phyloP scores from a whole-genome alignment of 2,888 invertebrate genomes.

The Hymenopus coronatus region DNA sequence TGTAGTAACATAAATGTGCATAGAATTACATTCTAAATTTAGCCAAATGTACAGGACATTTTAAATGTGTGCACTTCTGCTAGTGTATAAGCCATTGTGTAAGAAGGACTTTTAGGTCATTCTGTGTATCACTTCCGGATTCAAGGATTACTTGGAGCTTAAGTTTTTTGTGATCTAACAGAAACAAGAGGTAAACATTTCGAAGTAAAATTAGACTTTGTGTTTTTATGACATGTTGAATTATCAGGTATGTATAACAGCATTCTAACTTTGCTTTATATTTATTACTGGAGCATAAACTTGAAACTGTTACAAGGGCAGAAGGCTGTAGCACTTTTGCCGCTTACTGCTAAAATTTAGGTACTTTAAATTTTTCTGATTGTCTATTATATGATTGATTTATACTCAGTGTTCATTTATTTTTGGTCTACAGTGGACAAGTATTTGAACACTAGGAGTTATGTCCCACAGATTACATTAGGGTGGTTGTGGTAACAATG shows the following conservation, averaged over 20 bases:
- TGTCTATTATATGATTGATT: no score
- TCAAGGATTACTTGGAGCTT: background rate
- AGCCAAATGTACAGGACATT: background rate
- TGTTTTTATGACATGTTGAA: background rate
- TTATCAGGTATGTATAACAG: background rate
- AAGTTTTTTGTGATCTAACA: background rate
- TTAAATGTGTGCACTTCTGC: background rate
- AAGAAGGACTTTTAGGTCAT: background rate
- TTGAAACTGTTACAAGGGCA: no score
- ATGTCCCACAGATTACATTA: no score
- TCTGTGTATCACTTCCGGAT: background rate
- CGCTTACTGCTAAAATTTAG: no score
- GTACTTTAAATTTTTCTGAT: no score
- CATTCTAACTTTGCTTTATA: background rate
- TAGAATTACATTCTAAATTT: background rate
- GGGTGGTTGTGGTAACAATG: no score
- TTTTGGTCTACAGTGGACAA: no score
- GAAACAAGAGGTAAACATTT: background rate
- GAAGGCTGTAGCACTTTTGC: no score
- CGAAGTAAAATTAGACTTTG: background rate
- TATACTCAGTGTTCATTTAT: no score
- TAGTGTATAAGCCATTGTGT: background rate
- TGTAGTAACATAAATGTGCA: background rate
- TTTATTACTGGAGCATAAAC: background rate
- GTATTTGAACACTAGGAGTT: no score